phyloP scores from a whole-genome alignment of 2,888 invertebrate species.

The Caenorhabditis sp. region DNA sequence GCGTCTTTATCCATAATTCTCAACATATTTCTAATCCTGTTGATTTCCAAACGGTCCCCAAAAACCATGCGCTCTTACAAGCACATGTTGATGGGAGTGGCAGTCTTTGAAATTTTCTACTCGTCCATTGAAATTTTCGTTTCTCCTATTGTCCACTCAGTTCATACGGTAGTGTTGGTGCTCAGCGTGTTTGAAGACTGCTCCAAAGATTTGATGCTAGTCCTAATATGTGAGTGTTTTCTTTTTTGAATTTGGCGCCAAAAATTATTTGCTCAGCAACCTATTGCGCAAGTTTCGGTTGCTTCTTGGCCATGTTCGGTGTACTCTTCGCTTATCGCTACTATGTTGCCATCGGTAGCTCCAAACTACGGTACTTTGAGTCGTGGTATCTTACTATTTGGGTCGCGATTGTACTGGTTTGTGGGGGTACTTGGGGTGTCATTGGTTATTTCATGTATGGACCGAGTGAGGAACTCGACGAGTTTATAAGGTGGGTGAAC shows the following conservation, averaged over 20 bases:
- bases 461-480: slow-evolving; percentile 6
- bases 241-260: not conserved
- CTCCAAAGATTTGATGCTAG: not conserved
- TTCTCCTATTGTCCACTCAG: slow-evolving; percentile 33
- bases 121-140: slow-evolving; percentile 13
- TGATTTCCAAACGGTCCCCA: not conserved
- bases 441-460: slow-evolving; percentile 25
- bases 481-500: slow-evolving; percentile 13
- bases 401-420: not conserved
- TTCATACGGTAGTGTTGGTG: slow-evolving; percentile 28
- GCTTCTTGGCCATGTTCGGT: slow-evolving; percentile 28
- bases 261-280: slow-evolving; percentile 24
- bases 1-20: not conserved
- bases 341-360: slow-evolving; percentile 4
- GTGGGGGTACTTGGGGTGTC: slow-evolving; percentile 20
- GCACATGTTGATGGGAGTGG: slow-evolving; percentile 21
- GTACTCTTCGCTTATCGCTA: slow-evolving; percentile 46
- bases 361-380: slow-evolving; percentile 3
- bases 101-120: slow-evolving; percentile 30
- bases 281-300: slow-evolving; percentile 41
- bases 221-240: not conserved
- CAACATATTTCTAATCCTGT: not conserved
- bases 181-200: not conserved
- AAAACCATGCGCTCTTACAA: slow-evolving; percentile 27
- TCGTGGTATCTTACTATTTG: not conserved